Evolutionary conservation across 1,140 invertebrate species (phyloP).

Genomic region (Teleopsis dalmanni): DNA sequence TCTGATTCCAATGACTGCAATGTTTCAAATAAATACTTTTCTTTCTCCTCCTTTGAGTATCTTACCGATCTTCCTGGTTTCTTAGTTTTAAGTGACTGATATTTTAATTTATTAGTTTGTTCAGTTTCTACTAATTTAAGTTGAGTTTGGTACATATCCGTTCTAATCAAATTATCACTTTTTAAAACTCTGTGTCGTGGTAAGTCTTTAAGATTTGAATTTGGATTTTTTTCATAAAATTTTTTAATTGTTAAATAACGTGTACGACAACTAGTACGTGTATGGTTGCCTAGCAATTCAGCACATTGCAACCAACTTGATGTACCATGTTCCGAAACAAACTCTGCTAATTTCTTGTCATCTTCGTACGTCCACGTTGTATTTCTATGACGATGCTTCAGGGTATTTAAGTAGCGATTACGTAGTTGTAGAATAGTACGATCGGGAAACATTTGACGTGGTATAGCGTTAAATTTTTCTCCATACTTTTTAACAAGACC

Average conservation of each 20-base stretch:
- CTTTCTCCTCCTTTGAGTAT: too few species aligned
- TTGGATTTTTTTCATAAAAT: slow-evolving; percentile 38
- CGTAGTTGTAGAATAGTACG: slow-evolving; percentile 50
- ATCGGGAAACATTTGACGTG: slow-evolving; percentile 46
- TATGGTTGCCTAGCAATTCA: slow-evolving; percentile 40
- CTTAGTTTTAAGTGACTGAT: too few species aligned
- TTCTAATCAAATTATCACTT: too few species aligned
- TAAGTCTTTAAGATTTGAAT: slow-evolving; percentile 27
- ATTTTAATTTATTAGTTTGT: too few species aligned
- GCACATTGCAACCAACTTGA: slow-evolving; percentile 46
- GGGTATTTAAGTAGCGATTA: slow-evolving; percentile 46
- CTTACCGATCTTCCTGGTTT: too few species aligned
- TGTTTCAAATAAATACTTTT: too few species aligned
- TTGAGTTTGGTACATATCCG: too few species aligned
- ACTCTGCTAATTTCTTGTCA: slow-evolving; percentile 42
- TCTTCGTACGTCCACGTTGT: slow-evolving; percentile 46
- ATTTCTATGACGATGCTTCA: slow-evolving; percentile 38
- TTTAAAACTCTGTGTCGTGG: slow-evolving; percentile 31
- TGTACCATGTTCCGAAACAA: slow-evolving; percentile 37
- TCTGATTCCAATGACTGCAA: too few species aligned
- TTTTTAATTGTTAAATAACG: slow-evolving; percentile 42
- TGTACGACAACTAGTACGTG: slow-evolving; percentile 47
- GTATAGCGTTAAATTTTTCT: slow-evolving; percentile 49
- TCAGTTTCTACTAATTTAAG: too few species aligned
- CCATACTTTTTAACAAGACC: slow-evolving; percentile 55